Percentiles rank a stretch among this genome's conserved stretches.
phyloP scores from a whole-genome alignment of 2,113 vertebrate species.

The Xiphophorus couchianus region DNA sequence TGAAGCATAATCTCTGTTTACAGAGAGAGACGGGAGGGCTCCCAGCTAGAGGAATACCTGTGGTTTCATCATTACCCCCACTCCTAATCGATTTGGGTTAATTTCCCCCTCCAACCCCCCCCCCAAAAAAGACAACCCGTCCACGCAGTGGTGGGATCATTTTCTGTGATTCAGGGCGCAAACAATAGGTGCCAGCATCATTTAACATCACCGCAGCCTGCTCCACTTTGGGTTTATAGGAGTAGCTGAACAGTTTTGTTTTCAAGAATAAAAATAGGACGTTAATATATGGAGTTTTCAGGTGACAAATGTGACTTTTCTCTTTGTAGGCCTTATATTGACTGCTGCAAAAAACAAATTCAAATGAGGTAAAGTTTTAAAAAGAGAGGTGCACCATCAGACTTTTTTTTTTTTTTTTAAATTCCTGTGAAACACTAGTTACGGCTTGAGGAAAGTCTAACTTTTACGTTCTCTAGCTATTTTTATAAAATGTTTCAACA shows the following conservation, averaged over 20 bases:
- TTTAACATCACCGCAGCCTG: background rate
- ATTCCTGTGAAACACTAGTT: too few relatives aligned
- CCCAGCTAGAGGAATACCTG: slow-evolving; percentile 28
- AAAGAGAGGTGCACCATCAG: background rate
- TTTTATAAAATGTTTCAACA: background rate
- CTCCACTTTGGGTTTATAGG: background rate
- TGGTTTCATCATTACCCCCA: slow-evolving; percentile 45
- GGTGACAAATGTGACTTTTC: background rate
- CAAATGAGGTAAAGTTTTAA: background rate
- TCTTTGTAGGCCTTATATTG: background rate
- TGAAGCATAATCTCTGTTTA: slow-evolving; percentile 58
- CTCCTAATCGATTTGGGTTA: background rate
- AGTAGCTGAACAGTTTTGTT: background rate
- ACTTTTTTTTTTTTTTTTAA: too few relatives aligned
- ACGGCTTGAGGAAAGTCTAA: background rate
- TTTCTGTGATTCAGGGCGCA: slow-evolving; percentile 1
- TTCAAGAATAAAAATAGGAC: background rate
- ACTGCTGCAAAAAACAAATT: background rate
- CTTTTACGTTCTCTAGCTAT: background rate
- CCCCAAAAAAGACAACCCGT: slow-evolving; percentile 18
- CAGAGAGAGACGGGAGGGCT: slow-evolving; percentile 12
- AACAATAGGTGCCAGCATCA: slow-evolving; percentile 44
- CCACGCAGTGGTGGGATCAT: slow-evolving; percentile 1
- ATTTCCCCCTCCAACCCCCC: too few relatives aligned
- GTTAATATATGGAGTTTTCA: background rate